Conservation (phyloP, 2,113 vertebrate species). For the Myiagra hebetior region DNA sequence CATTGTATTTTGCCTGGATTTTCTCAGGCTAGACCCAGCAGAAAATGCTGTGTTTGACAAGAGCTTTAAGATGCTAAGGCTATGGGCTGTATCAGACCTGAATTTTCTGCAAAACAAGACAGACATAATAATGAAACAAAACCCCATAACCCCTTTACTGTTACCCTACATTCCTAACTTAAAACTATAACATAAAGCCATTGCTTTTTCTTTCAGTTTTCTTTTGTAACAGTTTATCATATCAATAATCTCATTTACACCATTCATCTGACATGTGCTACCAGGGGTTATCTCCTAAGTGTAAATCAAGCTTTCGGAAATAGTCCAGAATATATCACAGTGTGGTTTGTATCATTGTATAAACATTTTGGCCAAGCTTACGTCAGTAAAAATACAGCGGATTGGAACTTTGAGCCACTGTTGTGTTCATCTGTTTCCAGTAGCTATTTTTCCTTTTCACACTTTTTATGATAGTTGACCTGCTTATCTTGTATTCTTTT, state of each 20-base stretch:
- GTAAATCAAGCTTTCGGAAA: constrained; percentile 6
- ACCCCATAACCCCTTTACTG: neutral
- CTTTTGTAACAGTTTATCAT: neutral
- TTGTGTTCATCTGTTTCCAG: neutral
- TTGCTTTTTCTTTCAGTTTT: neutral
- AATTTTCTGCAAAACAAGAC: neutral
- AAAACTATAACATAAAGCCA: neutral
- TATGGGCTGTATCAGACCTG: neutral
- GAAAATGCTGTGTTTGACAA: neutral
- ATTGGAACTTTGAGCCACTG: neutral
- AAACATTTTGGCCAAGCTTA: neutral
- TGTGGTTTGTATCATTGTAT: neutral
- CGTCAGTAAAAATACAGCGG: neutral
- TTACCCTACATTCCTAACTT: neutral
- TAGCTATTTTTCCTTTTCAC: neutral
- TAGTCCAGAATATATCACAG: neutral
- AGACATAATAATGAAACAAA: neutral
- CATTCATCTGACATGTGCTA: neutral
- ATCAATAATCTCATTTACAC: constrained; percentile 3
- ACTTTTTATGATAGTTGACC: neutral
- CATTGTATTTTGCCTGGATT: neutral
- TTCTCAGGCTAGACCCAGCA: neutral
- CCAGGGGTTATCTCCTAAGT: neutral
- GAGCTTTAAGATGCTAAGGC: neutral
- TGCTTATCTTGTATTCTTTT: constrained; percentile 30